These are phyloP conservation scores for Mobula hypostoma DNA, from an alignment of 2,113 vertebrate genomes.

Conservation along the genomic window DNA sequence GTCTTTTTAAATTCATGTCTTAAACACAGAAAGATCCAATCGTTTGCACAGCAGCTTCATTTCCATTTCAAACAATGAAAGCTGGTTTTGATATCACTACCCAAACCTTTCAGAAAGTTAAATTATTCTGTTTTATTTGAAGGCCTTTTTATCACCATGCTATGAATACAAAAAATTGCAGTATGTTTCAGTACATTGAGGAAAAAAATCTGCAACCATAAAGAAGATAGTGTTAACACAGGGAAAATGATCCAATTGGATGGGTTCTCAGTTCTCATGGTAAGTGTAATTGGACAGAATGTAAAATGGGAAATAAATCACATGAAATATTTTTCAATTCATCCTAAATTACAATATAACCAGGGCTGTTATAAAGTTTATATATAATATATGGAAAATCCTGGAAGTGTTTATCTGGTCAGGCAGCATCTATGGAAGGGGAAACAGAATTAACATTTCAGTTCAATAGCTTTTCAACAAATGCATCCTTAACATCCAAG, in stretches of 20 bases:
- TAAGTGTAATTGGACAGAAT: background rate
- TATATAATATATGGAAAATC: too few relatives aligned
- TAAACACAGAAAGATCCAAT: conserved; percentile 26
- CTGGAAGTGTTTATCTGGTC: too few relatives aligned
- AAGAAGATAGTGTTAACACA: background rate
- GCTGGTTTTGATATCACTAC: background rate
- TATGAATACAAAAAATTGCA: background rate
- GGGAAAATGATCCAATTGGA: background rate
- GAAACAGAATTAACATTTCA: too few relatives aligned
- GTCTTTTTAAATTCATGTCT: conserved; percentile 27
- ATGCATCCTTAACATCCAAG: too few relatives aligned
- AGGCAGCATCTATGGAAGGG: too few relatives aligned
- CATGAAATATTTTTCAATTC: background rate
- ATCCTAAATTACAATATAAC: background rate
- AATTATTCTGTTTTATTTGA: conserved; percentile 7
- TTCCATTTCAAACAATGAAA: conserved; percentile 23
- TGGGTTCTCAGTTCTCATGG: background rate
- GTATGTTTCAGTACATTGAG: background rate
- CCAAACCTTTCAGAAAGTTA: background rate
- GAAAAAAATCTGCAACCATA: background rate
- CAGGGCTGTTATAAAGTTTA: background rate
- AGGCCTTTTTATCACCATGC: background rate
- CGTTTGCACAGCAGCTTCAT: background rate
- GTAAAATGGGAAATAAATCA: background rate
- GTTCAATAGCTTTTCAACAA: too few relatives aligned